Percentiles rank a stretch among this genome's conserved stretches.
Conservation (phyloP, 2,113 vertebrate genomes). For the Mungos mungo region DNA sequence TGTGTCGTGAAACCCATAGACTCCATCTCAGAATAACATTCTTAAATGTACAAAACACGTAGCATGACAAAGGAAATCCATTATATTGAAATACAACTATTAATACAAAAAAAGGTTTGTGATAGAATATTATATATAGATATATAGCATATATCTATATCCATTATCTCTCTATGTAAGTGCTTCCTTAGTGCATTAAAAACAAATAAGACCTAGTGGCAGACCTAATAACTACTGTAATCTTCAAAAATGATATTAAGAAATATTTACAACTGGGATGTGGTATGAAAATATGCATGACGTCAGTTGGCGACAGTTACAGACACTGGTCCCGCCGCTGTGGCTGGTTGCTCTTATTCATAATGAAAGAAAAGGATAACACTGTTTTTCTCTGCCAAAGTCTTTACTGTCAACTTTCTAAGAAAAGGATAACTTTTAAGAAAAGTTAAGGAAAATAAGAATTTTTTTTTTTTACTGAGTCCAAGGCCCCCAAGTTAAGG, state of each 20-base stretch:
- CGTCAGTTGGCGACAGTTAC: not conserved
- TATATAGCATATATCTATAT: too few species aligned
- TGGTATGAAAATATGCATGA: not conserved
- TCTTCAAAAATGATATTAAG: not conserved
- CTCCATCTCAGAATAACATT: not conserved
- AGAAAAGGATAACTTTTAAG: not conserved
- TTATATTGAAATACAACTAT: not conserved
- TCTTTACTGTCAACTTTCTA: too few species aligned
- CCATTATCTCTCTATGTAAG: not conserved
- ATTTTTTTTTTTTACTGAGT: not conserved
- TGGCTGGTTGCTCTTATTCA: not conserved
- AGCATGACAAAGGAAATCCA: not conserved
- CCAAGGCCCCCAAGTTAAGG: not conserved
- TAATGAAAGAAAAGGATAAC: not conserved
- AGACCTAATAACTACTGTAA: not conserved
- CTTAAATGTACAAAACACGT: not conserved
- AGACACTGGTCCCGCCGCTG: not conserved
- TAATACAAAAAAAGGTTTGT: not conserved
- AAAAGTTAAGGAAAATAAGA: not conserved
- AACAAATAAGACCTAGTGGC: not conserved
- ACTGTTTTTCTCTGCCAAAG: not conserved
- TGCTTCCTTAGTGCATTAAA: not conserved
- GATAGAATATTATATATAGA: too few species aligned
- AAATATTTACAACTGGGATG: not conserved
- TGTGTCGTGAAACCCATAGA: not conserved